Evolutionary conservation across 2,797 vertebrate genomes (phyloP).

Genomic region (Acomys russatus): DNA sequence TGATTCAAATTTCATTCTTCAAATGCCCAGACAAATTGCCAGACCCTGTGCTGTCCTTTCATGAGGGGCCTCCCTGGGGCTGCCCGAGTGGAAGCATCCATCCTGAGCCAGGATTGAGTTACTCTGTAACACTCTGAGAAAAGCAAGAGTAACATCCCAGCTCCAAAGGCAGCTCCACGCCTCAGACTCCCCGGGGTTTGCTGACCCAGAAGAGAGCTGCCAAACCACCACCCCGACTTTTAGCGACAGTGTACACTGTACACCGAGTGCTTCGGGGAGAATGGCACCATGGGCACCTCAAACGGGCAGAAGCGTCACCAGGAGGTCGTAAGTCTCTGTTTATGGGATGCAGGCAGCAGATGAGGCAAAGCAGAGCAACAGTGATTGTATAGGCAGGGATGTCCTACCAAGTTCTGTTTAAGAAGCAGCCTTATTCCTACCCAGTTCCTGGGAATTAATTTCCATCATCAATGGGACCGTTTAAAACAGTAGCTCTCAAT

Average conservation of each 20-base stretch:
- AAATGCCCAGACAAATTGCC: neutral
- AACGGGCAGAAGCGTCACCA: neutral
- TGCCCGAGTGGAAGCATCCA: too few species aligned
- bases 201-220: neutral
- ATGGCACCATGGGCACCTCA: neutral
- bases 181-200: conserved; percentile 3
- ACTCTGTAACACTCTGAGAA: neutral
- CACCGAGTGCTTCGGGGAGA: neutral
- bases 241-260: neutral
- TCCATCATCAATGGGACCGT: neutral
- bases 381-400: neutral
- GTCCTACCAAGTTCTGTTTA: conserved; percentile 28
- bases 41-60: neutral
- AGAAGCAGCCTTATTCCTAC: neutral
- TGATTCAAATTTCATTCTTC: conserved; percentile 39
- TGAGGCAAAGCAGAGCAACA: neutral
- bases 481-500: neutral
- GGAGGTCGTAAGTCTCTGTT: neutral
- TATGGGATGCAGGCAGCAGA: conserved; percentile 36
- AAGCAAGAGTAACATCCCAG: neutral
- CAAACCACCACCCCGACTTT: neutral
- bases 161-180: neutral
- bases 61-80: fast-evolving
- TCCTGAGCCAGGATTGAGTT: conserved; percentile 1
- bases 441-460: conserved; percentile 30